Evolutionary conservation across 2,797 vertebrate genomes (phyloP).

Genomic region (Sphaeramia orbicularis): DNA sequence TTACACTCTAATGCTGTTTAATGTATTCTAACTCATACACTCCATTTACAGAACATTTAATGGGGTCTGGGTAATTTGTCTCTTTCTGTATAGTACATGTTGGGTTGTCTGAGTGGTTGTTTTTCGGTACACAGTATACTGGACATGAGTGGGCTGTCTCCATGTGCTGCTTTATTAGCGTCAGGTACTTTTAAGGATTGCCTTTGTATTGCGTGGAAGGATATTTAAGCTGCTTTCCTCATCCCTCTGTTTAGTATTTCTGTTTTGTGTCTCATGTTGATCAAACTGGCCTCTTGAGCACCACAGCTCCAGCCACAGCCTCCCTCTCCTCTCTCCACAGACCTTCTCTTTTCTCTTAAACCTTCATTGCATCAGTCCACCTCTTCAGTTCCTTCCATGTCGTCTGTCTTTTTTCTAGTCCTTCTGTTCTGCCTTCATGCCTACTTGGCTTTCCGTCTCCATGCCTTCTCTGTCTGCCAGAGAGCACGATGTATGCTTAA

Average conservation of each 20-base stretch:
- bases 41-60: too few relatives aligned
- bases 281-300: constrained; percentile 9
- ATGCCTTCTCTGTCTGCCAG: not conserved
- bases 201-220: not conserved
- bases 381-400: not conserved
- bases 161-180: not conserved
- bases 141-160: not conserved
- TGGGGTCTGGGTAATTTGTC: not conserved
- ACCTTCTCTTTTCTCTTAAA: not conserved
- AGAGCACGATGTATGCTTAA: not conserved
- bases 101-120: too few relatives aligned
- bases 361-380: constrained; percentile 12
- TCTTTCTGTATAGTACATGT: not conserved
- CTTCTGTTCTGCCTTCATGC: not conserved
- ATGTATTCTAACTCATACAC: too few relatives aligned
- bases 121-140: not conserved
- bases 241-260: constrained; percentile 1
- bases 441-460: not conserved
- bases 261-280: constrained; percentile 3
- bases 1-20: too few relatives aligned
- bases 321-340: too few relatives aligned
- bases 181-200: constrained; percentile 7
- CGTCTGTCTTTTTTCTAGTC: not conserved
- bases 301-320: not conserved
- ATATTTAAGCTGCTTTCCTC: not conserved